Evolutionary conservation across 1,140 invertebrate genomes (phyloP), one percentile per base, ranked within the genome.

Genomic region (Apis florea): DNA sequence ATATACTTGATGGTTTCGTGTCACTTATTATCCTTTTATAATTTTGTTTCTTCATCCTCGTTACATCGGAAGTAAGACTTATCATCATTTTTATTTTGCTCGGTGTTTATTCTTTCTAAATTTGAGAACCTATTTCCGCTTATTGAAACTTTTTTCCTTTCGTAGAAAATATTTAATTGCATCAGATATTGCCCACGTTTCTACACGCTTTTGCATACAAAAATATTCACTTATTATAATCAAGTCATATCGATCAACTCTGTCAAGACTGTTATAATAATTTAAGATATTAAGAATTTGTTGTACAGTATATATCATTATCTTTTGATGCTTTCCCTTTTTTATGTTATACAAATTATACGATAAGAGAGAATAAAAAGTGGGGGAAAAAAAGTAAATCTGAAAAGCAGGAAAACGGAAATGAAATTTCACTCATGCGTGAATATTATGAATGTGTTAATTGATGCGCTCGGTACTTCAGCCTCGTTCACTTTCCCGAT

Each of bases 391-490:
- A 11, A 63, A 51, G 15, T 59, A 59, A 15, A 21, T 53, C 40
- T 21, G 11, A 2, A 31, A 69, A 47, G 6, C 19, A 17, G 53
- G 54, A 24, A 71, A 61, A 59, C 40, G 47, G 54, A 53, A 67
- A 82, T 17, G 82, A 81, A 59, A 82, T 84, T 84, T 76, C 67
- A 82, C 73, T 24, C n/a, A 11, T 10, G 63, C 17, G 19, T 17
- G 1, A 11, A 5, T 2, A 13, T 15, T n/a, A 53, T 53, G 31
- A 71, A 74, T 40, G 72, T 82, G 73, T 77, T 82, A 84, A 82
- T 84, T 84, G 70, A 51, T 40, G 31, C 31, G 31, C 31, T 40
- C 31, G 31, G 31, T 6, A 40, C 31, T 40, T 83, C 80, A 73
- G 69, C 58, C 24, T 58, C 13, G 51, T 72, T 71, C 51, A 53